Conservation (phyloP, 2,888 invertebrate genomes). For the Stenodema calcarata region DNA sequence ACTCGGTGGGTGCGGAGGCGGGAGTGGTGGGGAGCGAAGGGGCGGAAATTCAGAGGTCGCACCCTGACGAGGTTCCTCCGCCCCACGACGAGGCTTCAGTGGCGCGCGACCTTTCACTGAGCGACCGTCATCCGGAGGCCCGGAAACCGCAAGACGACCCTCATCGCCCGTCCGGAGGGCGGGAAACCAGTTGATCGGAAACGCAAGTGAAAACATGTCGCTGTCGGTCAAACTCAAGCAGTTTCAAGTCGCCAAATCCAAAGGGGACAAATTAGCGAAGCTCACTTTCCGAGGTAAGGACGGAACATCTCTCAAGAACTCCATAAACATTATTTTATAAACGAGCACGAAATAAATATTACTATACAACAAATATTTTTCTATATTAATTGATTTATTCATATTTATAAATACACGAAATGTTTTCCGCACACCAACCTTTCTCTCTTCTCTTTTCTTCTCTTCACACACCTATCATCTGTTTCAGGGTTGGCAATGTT, state of each 20-base stretch:
- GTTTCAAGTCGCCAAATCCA: conserved; percentile 73
- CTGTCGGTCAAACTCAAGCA: conserved; percentile 72
- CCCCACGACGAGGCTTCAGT: not conserved
- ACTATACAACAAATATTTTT: not conserved
- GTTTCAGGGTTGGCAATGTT: no score
- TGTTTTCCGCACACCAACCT: not conserved
- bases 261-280: conserved; percentile 72
- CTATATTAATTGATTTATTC: not conserved
- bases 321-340: no score
- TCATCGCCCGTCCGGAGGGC: no score
- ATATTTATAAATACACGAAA: not conserved
- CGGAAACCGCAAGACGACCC: not conserved
- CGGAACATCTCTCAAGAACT: not conserved
- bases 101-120: not conserved
- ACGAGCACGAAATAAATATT: no score
- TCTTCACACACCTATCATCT: not conserved
- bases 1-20: not conserved
- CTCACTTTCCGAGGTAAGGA: conserved; percentile 77
- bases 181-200: no score
- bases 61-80: not conserved
- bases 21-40: not conserved
- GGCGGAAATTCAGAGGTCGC: not conserved
- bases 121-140: not conserved
- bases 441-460: not conserved
- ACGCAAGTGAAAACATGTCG: conserved; percentile 69